These are phyloP conservation scores for Chrysogorgia sp. DNA, from an alignment of 92 coral and sea anemone species.

Conservation along the genomic window DNA sequence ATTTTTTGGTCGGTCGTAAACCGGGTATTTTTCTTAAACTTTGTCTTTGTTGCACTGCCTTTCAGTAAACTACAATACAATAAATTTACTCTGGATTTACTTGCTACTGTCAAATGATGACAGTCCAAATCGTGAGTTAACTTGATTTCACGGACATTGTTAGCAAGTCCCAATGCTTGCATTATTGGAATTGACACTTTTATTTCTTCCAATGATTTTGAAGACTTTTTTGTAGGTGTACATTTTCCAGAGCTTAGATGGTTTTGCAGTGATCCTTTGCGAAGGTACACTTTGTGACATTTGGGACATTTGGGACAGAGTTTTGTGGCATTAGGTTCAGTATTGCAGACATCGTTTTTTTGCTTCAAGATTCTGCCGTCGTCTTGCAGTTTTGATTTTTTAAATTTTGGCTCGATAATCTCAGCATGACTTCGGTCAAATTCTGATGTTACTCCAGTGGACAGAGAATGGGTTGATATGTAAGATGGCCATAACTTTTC, in stretches of 20 bases:
- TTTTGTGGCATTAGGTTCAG: background rate
- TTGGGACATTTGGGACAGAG: background rate
- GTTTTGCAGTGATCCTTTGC: background rate
- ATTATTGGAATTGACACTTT: slow-evolving; percentile 3
- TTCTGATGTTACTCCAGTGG: slow-evolving; percentile 31
- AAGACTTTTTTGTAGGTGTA: background rate
- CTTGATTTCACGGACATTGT: slow-evolving; percentile 11
- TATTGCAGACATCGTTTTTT: background rate
- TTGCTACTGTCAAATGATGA: background rate
- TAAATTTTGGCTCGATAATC: slow-evolving; percentile 21
- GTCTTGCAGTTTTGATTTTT: background rate
- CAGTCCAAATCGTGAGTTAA: background rate
- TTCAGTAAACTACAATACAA: slow-evolving; percentile 11
- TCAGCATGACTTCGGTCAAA: slow-evolving; percentile 12
- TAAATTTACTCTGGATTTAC: slow-evolving; percentile 2
- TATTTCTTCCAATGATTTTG: slow-evolving; percentile 19
- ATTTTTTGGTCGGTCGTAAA: slow-evolving; percentile 20
- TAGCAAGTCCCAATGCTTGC: no score
- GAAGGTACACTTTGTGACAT: slow-evolving; percentile 14
- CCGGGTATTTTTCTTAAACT: slow-evolving; percentile 1
- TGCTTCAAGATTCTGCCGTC: background rate
- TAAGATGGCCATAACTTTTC: slow-evolving; percentile 39
- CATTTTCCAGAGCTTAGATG: background rate
- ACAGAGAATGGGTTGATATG: background rate
- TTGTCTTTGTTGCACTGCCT: slow-evolving; percentile 22